Base-by-base conservation (phyloP, 2,797 vertebrate genomes). In the Merluccius polli region DNA sequence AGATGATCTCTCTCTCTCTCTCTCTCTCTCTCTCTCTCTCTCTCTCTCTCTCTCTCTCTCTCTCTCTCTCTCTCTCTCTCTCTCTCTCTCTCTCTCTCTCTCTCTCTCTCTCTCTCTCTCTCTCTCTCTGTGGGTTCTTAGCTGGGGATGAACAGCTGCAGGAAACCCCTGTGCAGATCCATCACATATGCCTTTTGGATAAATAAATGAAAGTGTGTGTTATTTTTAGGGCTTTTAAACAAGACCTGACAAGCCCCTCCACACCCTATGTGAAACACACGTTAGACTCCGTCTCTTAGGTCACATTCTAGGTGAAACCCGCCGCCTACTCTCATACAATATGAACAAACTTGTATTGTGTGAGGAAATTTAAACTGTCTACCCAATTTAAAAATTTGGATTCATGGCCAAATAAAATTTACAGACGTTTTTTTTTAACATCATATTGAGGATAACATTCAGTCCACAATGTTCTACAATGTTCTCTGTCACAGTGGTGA, bases 211-310 rank as follows among this genome's bases (percentile, higher is more conserved):
- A 84, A 76, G 33, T 67, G 63, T 74, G 36, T 0, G 1, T 75
- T 82, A 85, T 87, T 88, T 86, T 86, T 83, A 86, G 82, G 75
- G 41, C 72, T 73, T 16, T 73, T 76, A 81, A 83, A 81, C 9
- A 69, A 75, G 72, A 88, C 73, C 32, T 76, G 33, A 48, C 72
- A 35, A 71, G 30, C 71, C 72, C 65, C 27, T 15, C 59, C 59
- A 65, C 59, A 65, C 59, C 33, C 70, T 11, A 70, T 30, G 71
- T 80, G 72, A 77, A 72, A 78, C 78, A 84, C 75, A 73, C 13
- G 67, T 69, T 76, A 82, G 76, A 78, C 71, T 81, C n/a, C n/a
- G n/a, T n/a, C n/a, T n/a, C 77, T 78, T 75, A 70, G 1, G 21
- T 29, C 32, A 38, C 72, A 63, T 71, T 38, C 68, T 78, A 63